phyloP scores from a whole-genome alignment of 1,140 invertebrate species.

The Frieseomelitta varia region DNA sequence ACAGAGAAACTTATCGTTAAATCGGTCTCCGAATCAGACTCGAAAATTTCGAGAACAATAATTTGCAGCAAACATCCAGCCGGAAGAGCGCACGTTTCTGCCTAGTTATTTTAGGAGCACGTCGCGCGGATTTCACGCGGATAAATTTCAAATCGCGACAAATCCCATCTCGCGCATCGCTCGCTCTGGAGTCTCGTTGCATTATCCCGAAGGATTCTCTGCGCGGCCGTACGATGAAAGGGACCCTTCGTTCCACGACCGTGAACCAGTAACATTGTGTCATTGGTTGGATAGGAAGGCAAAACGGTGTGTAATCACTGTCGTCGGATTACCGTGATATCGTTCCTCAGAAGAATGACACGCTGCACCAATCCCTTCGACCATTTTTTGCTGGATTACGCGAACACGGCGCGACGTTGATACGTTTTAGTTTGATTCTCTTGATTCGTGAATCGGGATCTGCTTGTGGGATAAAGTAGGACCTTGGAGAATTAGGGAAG shows the following conservation, averaged over 20 bases:
- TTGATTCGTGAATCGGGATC: background rate
- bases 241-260: constrained; percentile 67
- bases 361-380: background rate
- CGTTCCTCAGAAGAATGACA: constrained; percentile 45
- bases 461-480: background rate
- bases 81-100: background rate
- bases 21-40: background rate
- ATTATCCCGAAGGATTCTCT: constrained; percentile 39
- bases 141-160: constrained; percentile 79
- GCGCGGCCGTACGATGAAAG: constrained; percentile 60
- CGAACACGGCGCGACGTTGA: constrained; percentile 1
- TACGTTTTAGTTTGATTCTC: background rate
- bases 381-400: background rate
- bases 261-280: constrained; percentile 68
- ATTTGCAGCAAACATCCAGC: background rate
- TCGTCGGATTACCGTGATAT: constrained; percentile 60
- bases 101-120: background rate
- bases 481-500: background rate
- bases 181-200: constrained; percentile 64
- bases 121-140: constrained; percentile 75
- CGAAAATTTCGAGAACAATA: background rate
- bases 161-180: constrained; percentile 80
- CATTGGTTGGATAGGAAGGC: constrained; percentile 67
- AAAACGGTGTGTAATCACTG: constrained; percentile 77
- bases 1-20: background rate